Base-by-base conservation (phyloP, 2,113 vertebrate species). In the Phycodurus eques region DNA sequence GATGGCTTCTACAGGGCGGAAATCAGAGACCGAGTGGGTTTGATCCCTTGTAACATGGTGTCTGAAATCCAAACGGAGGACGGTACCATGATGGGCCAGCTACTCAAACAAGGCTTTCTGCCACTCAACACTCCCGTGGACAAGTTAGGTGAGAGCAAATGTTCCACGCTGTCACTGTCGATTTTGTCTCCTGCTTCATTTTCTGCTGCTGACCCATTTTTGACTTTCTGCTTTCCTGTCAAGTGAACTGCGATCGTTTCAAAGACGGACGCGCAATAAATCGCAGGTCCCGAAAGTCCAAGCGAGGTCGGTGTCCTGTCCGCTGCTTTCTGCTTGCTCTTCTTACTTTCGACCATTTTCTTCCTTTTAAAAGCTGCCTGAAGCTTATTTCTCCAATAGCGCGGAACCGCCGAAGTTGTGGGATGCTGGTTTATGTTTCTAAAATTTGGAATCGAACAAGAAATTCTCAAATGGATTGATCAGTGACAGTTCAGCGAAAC, bases 41-140 rank as follows among this genome's bases (percentile, higher is more conserved):
- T 98, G 81, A 96, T 99, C 56, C 98, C 98, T 0, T 99, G 98
- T 66, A 99, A 99, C 78, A 99, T 99, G 98, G 96, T 99, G 62
- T 99, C 97, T 0, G 98, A 99, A 81, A 97, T 99, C 79, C 96
- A 99, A 78, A 95, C 96, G 0, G 97, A 98, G 15, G 97, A 98
- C 5, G 94, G 97, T 19, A 95, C 95, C 64, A 95, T 98, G 96
- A 94, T 96, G 94, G 95, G 94, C 11, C 96, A 98, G 90, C 95
- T 99, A 1, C 90, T 99, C 1, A 94, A 96, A 68, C 98, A 99
- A 87, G 98, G 98, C 46, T 99, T 98, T 81, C 95, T 99, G 49
- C 96, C 98, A 2, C 86, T 99, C 72, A 98, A 94, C 87, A 99
- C 97, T 1, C 97, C 97, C 0, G 94, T 99, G 69, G 96, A 98